Base-by-base conservation (phyloP, 2,113 vertebrate genomes). In the Murina feae region DNA sequence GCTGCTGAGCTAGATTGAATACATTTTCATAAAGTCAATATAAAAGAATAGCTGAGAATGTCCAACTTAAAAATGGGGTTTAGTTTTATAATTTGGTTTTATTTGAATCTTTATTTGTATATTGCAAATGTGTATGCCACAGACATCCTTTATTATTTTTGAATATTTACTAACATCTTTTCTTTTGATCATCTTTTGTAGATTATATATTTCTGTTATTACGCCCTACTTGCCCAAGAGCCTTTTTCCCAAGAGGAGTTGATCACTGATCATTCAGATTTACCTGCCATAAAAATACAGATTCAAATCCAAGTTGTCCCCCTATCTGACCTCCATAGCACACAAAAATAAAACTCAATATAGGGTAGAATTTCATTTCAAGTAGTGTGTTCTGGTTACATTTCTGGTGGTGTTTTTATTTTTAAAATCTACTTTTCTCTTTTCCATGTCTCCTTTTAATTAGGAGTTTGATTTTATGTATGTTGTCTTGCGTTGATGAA, bases 41-140 rank as follows among this genome's bases (percentile, higher is more conserved):
- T n/a, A 58, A 84, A 91, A 89, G 35, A 82, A 90, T 51, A 60
- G 42, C 30, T 85, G 21, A n/a, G 17, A 69, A 92, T 74, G 49
- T 42, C n/a, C 69, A 82, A 35, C 58, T 51, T 86, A 79, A 51
- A 6, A 49, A 16, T 78, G 35, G 32, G 65, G 7, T 86, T 96
- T 91, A 44, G 53, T 78, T 95, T 97, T 93, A 87, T 90, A 76
- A 81, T 82, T 92, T 93, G 81, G 10, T 88, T 92, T 88, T 84
- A 91, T 78, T 94, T 93, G 53, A 93, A 81, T 87, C 17, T 87
- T 71, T 82, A 44, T 82, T 84, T 94, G 58, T 81, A 71, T 81
- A 60, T 72, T 92, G 42, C 42, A 86, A 9, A 68, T 82, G 2
- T 74, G 1, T 90, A 32, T 93, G 28, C 53, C 66, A 60, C 44